Percentiles rank a stretch among this genome's conserved stretches.
Conservation (phyloP, 2,888 invertebrate species). For the Ormia ochracea region DNA sequence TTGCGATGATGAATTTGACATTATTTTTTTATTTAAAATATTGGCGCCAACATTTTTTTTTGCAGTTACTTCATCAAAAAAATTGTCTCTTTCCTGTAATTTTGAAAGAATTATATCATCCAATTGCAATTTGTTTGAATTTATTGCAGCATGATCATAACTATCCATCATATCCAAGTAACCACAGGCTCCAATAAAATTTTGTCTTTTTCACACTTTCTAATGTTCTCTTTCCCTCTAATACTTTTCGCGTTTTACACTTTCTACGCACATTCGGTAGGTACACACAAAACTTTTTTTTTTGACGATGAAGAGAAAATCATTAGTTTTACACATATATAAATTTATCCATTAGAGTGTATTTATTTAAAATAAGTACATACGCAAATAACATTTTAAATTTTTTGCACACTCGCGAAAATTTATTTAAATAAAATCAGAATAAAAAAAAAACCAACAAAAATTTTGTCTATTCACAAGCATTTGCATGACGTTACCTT, state of each 20-base stretch:
- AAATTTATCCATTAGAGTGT: background rate
- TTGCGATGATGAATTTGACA: constrained; percentile 31
- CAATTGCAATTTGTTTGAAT: constrained; percentile 66
- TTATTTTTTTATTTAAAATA: constrained; percentile 68
- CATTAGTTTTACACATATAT: constrained; percentile 12
- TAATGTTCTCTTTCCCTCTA: constrained; percentile 32
- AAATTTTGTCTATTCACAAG: constrained; percentile 44
- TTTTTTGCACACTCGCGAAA: constrained; percentile 44
- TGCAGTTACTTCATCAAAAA: constrained; percentile 48
- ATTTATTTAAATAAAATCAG: constrained; percentile 7
- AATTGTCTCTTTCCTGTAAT: constrained; percentile 48
- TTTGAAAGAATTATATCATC: constrained; percentile 63
- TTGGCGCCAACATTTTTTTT: constrained; percentile 73
- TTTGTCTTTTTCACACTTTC: constrained; percentile 23
- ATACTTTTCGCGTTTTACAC: constrained; percentile 62
- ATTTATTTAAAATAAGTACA: background rate
- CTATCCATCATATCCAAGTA: constrained; percentile 71
- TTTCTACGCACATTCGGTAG: constrained; percentile 71
- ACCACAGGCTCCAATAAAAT: constrained; percentile 22
- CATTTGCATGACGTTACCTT: constrained; percentile 53
- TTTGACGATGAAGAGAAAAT: constrained; percentile 65
- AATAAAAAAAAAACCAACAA: constrained; percentile 18
- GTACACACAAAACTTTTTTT: constrained; percentile 72
- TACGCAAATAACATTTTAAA: background rate
- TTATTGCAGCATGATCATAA: constrained; percentile 67